Evolutionary conservation across 2,888 invertebrate genomes (phyloP).

Genomic region (Nebria brevicollis): DNA sequence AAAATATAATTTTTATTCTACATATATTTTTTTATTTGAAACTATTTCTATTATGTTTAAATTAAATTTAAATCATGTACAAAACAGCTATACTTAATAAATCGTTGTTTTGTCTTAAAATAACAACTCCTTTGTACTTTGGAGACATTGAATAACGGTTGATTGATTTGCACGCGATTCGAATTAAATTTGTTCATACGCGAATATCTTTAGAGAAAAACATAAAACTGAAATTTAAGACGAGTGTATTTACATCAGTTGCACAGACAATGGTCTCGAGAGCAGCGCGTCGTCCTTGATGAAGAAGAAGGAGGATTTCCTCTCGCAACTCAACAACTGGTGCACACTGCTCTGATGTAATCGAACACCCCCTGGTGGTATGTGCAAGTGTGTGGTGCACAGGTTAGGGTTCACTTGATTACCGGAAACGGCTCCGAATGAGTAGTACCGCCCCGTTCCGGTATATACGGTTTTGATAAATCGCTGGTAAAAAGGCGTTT

Average conservation of each 20-base stretch:
- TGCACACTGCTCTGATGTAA: not conserved
- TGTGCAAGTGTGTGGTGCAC: not conserved
- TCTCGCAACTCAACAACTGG: not conserved
- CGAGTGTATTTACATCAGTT: constrained; percentile 1
- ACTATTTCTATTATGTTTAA: too few species aligned
- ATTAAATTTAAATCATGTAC: too few species aligned
- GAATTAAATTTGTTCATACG: not conserved
- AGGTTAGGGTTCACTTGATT: constrained; percentile 1
- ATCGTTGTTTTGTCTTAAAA: too few species aligned
- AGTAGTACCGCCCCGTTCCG: not conserved
- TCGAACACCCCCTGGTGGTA: not conserved
- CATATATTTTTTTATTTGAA: too few species aligned
- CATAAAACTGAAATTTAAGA: not conserved
- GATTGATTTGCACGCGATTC: not conserved
- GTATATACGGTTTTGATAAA: not conserved
- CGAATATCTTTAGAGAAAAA: not conserved
- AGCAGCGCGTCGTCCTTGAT: not conserved
- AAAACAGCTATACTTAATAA: too few species aligned
- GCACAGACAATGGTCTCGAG: not conserved
- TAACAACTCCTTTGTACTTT: too few species aligned
- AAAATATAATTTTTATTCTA: too few species aligned
- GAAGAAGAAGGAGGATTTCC: not conserved
- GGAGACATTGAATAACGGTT: not conserved
- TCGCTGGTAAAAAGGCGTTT: constrained; percentile 1
- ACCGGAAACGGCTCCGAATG: not conserved